Base-by-base conservation (phyloP, 2,888 invertebrate genomes). In the Chrysopilus asiliformis region DNA sequence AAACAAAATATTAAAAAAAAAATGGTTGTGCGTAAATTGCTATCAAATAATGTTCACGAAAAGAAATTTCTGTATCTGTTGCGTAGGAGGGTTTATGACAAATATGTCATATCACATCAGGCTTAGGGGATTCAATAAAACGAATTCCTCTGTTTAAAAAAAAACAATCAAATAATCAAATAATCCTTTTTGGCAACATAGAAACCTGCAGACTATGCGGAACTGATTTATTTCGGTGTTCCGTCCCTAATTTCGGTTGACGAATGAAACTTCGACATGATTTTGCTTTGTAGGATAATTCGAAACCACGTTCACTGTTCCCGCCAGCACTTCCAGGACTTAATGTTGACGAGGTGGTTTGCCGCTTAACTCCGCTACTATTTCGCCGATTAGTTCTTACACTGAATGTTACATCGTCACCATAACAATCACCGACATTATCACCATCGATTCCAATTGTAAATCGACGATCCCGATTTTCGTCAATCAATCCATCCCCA, bases 141-240 rank as follows among this genome's bases (percentile, higher is more conserved):
- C 15, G 29, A 6, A 29, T 14, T 12, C 15, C 10, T 29, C 10
- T 29, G 29, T 5, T 2, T 13, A 13, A 30, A 35, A 15, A 37
- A 20, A 25, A 24, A 34, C 18, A 7, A 20, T 36, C 14, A 38
- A 17, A 25, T 22, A 30, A 18, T 27, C 15, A 26, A 22, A 34
- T 14, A 18, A 26, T 32, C 6, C 2, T 42, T 32, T 19, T 10
- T 19, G 13, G 12, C 3, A 34, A 39, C 32, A 22, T 34, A 25
- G 32, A 38, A 44, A 53, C 52, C 52, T 53, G 51, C 43, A 53
- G 45, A 45, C 47, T 52, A 39, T 52, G 47, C 40, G 52, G 52
- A 36, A 53, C 51, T 27, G 52, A 53, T 49, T 48, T 51, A 49
- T 53, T 53, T 34, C 52, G 48, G 48, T 53, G 52, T 39, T 53